Percentiles rank a stretch among this genome's conserved stretches.
Evolutionary conservation across 2,797 vertebrate species (phyloP).

Genomic region (Podarcis siculus): DNA sequence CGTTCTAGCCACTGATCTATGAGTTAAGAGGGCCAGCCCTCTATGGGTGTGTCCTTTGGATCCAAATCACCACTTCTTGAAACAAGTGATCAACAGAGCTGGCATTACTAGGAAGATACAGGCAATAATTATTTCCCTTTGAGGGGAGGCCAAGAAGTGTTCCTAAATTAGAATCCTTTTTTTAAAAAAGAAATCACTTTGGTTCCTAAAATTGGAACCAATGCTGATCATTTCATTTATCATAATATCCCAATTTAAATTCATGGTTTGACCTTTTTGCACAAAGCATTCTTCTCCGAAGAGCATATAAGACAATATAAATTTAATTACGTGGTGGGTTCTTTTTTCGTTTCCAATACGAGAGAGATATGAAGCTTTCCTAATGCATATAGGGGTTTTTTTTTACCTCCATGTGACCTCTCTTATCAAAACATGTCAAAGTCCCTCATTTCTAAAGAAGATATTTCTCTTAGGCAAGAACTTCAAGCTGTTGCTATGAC

Average conservation of each 20-base stretch:
- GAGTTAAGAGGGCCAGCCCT: background rate
- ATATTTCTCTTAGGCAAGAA: background rate
- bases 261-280: conserved; percentile 26
- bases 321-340: background rate
- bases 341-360: conserved; percentile 8
- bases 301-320: conserved; percentile 7
- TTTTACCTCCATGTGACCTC: conserved; percentile 1
- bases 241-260: conserved; percentile 40
- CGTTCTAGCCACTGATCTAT: background rate
- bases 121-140: background rate
- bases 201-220: conserved; percentile 20
- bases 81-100: background rate
- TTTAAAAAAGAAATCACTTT: conserved; percentile 7
- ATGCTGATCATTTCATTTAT: conserved; percentile 2
- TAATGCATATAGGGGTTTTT: background rate
- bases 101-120: background rate
- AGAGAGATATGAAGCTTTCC: conserved; percentile 15
- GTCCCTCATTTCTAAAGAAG: background rate
- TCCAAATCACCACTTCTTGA: background rate
- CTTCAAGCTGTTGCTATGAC: conserved; percentile 15
- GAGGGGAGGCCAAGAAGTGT: background rate
- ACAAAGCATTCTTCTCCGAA: conserved; percentile 18
- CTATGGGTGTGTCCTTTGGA: background rate
- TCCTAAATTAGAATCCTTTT: conserved; percentile 13
- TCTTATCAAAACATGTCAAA: conserved; percentile 11